phyloP scores from a whole-genome alignment of 2,888 invertebrate genomes.

The Anthophora plumipes region DNA sequence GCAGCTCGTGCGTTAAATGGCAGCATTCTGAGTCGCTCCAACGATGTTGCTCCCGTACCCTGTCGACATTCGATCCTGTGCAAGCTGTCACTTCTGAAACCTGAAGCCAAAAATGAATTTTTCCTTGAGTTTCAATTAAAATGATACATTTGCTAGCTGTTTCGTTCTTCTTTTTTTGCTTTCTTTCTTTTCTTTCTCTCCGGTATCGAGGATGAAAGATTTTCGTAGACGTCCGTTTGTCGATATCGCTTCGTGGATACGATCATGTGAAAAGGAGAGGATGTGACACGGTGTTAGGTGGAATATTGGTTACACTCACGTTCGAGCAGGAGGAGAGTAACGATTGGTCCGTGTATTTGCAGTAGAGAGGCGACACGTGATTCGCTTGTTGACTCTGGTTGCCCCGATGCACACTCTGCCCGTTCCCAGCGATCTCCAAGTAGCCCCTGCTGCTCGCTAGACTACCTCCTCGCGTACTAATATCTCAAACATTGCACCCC shows the following conservation, averaged over 20 bases:
- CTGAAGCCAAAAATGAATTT: constrained; percentile 44
- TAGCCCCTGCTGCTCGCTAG: constrained; percentile 80
- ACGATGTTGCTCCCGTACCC: constrained; percentile 76
- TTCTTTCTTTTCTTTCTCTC: too few relatives aligned
- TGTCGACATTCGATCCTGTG: constrained; percentile 56
- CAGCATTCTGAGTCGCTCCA: constrained; percentile 83
- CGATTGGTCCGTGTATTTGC: constrained; percentile 80
- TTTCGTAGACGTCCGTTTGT: too few relatives aligned
- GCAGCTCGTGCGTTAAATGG: constrained; percentile 80
- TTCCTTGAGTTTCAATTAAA: too few relatives aligned
- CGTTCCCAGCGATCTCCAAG: constrained; percentile 75
- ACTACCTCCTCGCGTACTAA: constrained; percentile 80
- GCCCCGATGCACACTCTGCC: constrained; percentile 52
- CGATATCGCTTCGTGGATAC: background rate
- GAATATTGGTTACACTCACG: constrained; percentile 68
- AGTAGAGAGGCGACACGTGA: constrained; percentile 74
- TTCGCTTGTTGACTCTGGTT: constrained; percentile 67
- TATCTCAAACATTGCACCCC: constrained; percentile 70
- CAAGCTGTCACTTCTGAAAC: constrained; percentile 70
- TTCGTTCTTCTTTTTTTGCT: too few relatives aligned
- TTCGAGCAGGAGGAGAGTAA: constrained; percentile 81
- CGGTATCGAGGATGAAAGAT: too few relatives aligned
- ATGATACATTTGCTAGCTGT: too few relatives aligned
- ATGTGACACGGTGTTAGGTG: background rate
- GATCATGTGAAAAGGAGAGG: background rate